Conservation (phyloP, 2,113 vertebrate genomes). For the Camarhynchus parvulus region DNA sequence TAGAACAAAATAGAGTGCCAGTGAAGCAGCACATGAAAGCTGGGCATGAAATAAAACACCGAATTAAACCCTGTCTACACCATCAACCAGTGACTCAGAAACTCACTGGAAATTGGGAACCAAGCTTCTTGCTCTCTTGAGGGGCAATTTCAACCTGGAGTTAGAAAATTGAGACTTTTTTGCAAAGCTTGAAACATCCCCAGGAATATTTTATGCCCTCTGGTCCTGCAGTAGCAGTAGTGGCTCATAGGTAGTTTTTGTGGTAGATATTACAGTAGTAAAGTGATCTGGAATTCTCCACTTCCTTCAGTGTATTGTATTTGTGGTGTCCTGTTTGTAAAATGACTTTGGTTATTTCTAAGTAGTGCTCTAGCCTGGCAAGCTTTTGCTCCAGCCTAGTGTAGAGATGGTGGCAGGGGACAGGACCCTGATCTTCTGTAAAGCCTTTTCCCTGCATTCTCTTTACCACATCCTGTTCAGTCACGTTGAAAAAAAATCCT, state of each 20-base stretch:
- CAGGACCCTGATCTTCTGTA: not conserved
- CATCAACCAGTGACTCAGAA: not conserved
- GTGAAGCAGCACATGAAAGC: conserved; percentile 17
- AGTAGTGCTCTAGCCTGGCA: not conserved
- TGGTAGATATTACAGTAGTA: conserved; percentile 8
- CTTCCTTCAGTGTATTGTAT: not conserved
- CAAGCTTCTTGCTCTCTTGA: not conserved
- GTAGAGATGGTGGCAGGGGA: not conserved
- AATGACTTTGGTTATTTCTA: not conserved
- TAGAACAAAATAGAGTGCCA: conserved; percentile 56
- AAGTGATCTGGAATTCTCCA: not conserved
- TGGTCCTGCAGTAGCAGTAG: conserved; percentile 44
- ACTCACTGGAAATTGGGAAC: not conserved
- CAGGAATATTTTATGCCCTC: conserved; percentile 53
- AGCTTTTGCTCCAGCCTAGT: not conserved
- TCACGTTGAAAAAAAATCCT: not conserved
- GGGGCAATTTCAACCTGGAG: not conserved
- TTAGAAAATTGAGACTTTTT: not conserved
- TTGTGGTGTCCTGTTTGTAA: conserved; percentile 20
- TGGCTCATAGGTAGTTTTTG: not conserved
- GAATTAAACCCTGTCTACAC: not conserved
- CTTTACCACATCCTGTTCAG: not conserved
- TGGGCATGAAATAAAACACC: conserved; percentile 53
- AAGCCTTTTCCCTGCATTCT: not conserved
- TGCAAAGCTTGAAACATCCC: not conserved